phyloP scores from a whole-genome alignment of 2,113 vertebrate species.

The Oriolus oriolus region DNA sequence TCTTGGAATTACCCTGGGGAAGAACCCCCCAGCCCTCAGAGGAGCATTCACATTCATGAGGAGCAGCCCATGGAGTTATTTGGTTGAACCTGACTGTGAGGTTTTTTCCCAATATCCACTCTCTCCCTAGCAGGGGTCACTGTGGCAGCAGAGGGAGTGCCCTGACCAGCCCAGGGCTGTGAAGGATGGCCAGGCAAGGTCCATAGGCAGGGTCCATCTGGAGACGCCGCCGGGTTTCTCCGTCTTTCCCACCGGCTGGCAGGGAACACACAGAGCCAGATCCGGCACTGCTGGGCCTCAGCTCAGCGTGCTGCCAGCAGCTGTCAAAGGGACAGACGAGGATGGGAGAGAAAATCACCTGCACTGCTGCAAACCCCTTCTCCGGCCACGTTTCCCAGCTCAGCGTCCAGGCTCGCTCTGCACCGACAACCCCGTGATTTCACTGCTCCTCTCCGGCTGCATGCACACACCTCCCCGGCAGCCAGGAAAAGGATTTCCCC shows the following conservation, averaged over 20 bases:
- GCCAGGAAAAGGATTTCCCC: neutral
- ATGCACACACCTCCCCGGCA: neutral
- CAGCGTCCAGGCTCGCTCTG: neutral
- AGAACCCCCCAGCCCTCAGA: neutral
- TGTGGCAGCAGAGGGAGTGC: neutral
- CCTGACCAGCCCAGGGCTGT: neutral
- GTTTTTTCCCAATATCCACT: fast-evolving
- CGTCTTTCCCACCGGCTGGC: neutral
- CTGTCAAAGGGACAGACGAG: neutral
- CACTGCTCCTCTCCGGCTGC: neutral
- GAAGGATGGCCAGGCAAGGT: neutral
- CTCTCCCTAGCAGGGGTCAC: fast-evolving
- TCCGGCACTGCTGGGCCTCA: neutral
- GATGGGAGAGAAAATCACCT: neutral
- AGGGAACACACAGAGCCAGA: neutral
- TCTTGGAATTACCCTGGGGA: neutral
- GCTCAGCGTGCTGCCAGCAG: constrained; percentile 8
- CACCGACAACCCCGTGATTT: neutral
- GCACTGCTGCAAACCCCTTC: constrained; percentile 7
- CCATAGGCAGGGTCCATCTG: constrained; percentile 47
- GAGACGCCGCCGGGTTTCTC: neutral
- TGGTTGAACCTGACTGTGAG: neutral
- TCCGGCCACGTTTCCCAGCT: neutral
- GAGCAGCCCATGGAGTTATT: neutral
- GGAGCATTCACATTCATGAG: fast-evolving